Percentiles rank a stretch among this genome's conserved stretches.
These are phyloP conservation scores for Tinea pellionella DNA, from an alignment of 2,888 invertebrate genomes.

Conservation along the genomic window DNA sequence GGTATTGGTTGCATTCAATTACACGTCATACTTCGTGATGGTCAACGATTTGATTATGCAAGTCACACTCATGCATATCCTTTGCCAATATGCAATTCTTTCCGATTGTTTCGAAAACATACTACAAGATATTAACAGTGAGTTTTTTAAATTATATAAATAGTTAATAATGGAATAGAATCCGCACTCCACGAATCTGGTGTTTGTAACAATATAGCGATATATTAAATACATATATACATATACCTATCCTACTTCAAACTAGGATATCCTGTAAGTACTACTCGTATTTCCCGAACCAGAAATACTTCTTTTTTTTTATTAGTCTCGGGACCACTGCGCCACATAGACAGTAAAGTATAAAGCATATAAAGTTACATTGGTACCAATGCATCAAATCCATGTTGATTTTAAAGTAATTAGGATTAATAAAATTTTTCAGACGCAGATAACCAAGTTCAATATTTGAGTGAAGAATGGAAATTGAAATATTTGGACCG, in stretches of 20 bases:
- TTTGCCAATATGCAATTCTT: constrained; percentile 46
- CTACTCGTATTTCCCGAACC: too few species aligned
- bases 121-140: constrained; percentile 26
- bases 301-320: too few species aligned
- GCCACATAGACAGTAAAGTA: too few species aligned
- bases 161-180: neutral
- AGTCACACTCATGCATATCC: constrained; percentile 39
- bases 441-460: neutral
- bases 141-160: neutral
- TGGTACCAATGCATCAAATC: too few species aligned
- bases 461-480: constrained; percentile 23
- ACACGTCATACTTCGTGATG: constrained; percentile 44
- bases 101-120: constrained; percentile 45
- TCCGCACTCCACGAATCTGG: too few species aligned
- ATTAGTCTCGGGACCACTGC: too few species aligned
- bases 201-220: too few species aligned
- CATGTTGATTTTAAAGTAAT: neutral
- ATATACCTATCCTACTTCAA: too few species aligned
- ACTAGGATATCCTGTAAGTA: too few species aligned
- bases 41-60: constrained; percentile 45
- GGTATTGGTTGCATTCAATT: constrained; percentile 32
- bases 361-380: too few species aligned
- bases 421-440: neutral
- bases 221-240: too few species aligned
- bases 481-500: constrained; percentile 29